Conservation (phyloP, 1,140 invertebrate genomes). For the Calephelis nemesis region DNA sequence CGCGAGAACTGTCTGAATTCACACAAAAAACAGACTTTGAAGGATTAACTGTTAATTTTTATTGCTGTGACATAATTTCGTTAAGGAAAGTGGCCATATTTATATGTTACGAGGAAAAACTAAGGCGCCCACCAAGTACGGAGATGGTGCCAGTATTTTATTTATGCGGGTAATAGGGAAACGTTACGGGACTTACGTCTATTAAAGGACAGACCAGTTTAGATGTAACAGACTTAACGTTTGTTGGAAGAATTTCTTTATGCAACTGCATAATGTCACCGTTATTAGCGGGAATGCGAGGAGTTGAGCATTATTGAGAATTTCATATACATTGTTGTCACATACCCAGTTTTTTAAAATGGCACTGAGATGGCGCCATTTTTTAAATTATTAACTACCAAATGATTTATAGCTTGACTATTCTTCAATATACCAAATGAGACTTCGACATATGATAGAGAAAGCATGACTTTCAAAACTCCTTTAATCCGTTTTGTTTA, state of each 20-base stretch:
- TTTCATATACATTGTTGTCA: neutral
- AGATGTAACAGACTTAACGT: slow-evolving; percentile 27
- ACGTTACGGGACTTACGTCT: slow-evolving; percentile 29
- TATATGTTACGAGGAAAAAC: neutral
- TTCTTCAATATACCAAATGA: no score
- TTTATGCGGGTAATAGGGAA: slow-evolving; percentile 33
- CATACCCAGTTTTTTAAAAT: neutral
- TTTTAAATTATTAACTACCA: no score
- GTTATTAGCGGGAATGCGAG: slow-evolving; percentile 26
- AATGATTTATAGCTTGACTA: no score
- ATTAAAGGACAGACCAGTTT: slow-evolving; percentile 30
- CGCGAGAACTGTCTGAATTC: no score
- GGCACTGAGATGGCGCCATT: no score
- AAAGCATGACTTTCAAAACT: no score
- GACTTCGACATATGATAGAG: no score
- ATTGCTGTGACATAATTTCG: slow-evolving; percentile 18
- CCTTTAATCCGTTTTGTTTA: no score
- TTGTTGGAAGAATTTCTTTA: slow-evolving; percentile 34
- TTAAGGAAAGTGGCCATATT: slow-evolving; percentile 7
- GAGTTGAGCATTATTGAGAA: neutral
- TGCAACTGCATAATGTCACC: slow-evolving; percentile 32
- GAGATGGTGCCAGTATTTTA: slow-evolving; percentile 22
- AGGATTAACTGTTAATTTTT: slow-evolving; percentile 14
- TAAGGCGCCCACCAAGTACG: slow-evolving; percentile 9
- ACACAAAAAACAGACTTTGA: neutral